Base-by-base conservation (phyloP, 1,140 invertebrate genomes). In the Tetragonula clypearis region DNA sequence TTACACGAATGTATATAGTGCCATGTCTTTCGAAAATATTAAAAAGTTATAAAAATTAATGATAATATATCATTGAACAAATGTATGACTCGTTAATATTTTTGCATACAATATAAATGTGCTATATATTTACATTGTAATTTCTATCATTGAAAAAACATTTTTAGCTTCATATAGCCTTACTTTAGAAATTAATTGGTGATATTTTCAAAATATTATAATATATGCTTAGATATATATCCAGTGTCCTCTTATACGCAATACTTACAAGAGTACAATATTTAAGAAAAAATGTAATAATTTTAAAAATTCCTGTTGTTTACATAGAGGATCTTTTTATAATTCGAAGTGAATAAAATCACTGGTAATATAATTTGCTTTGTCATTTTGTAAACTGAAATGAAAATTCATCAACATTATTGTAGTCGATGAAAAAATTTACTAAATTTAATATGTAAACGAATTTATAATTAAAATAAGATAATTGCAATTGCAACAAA, bases 1-100 rank as follows among this genome's bases (percentile, higher is more conserved):
- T 79, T 74, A 85, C 74, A 84, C 74, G 87, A 17, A 53, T 87
- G 86, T 87, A 87, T 62, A 87, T 88, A 88, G 85, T 85, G 86
- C 86, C 86, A 87, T 79, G 87, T 88, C 73, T 88, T 88, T 87
- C 73, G 78, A 84, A 85, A 65, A 75, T 41, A 74, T 26, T 65
- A 75, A 77, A 68, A 62, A 68, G 56, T 73, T 80, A 85, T 80
- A 58, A 85, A 66, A 80, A 80, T 85, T 81, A 49, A 73, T 68
- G 21, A 75, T 80, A 85, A 79, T 81, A 73, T 80, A 53, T 85
- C 76, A 60, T 56, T 79, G 30, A 79, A 84, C 49, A 79, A 84
- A 65, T 21, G 14, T 79, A 30, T 41, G 49, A 73, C 26, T 60
- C 49, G 49, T 79, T 84, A 49, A 72, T 79, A 73, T 84, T 79